Base-by-base conservation (phyloP, 1,140 invertebrate species). In the Lasioglossum baleicum region DNA sequence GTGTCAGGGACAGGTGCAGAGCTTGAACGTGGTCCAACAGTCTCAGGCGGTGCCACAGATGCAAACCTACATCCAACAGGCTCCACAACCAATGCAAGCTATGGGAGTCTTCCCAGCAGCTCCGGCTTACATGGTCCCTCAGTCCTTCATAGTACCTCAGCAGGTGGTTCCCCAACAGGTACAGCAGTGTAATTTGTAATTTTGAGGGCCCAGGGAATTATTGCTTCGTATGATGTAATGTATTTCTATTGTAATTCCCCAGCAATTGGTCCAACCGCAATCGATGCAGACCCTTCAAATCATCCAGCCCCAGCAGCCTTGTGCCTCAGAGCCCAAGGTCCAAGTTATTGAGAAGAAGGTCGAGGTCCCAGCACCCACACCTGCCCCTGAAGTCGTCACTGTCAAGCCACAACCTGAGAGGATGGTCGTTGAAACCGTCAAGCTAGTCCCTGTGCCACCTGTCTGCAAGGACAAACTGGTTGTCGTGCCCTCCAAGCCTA, bases 301-400 rank as follows among this genome's bases (percentile, higher is more conserved):
- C 10, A 20, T 81, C 53, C 75, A 84, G 7, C 58, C 58, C 3
- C 31, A 53, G 13, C 69, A 73, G 7, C 26, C 61, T 11, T 31
- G 35, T 15, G 17, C 56, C 0, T 53, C 40, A 26, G 22, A 64
- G 17, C 6, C 31, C 5, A 20, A 15, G 2, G 15, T 64, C 6
- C 7, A 64, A 7, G 15, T 61, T 35, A 13, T 48, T 8, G 35
- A 69, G 2, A 2, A 0, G 1, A 6, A 10, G 10, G 13, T 48
- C 7, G 51, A 64, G 7, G 7, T 7, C 13, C 20, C 42, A 44
- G 31, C 20, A 17, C 40, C 56, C 0, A 44, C 56, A 2, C 17
- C 64, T 26, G 51, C 51, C 6, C 73, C 48, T 0, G 48, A 77
- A 20, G 35, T 31, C 6, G 68, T n/a, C 1, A 31, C 22, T 3